Conservation (phyloP, 2,888 invertebrate genomes). For the Podotricha telesiphe region DNA sequence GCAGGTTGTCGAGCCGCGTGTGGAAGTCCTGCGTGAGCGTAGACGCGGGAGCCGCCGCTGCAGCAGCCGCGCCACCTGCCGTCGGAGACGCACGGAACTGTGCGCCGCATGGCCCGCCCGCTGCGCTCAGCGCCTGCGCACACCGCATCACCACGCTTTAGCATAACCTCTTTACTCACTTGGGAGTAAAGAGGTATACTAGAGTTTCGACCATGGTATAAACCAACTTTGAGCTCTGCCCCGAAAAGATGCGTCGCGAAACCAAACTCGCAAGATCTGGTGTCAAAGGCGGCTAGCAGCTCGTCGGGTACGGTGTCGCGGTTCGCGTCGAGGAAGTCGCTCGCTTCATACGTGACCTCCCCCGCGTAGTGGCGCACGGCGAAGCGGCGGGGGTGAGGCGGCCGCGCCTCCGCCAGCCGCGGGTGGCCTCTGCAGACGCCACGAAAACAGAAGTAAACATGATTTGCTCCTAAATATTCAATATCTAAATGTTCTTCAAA, state of each 20-base stretch:
- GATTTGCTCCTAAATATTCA: no score
- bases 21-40: conserved; percentile 98
- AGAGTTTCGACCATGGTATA: neutral
- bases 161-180: no score
- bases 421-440: conserved; percentile 87
- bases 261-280: conserved; percentile 97
- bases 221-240: conserved; percentile 89
- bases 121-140: conserved; percentile 85
- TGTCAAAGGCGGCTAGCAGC: conserved; percentile 95
- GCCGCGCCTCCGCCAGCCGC: conserved; percentile 90
- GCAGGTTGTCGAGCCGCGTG: conserved; percentile 94
- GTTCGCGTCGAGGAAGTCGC: conserved; percentile 95
- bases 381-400: conserved; percentile 91
- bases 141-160: no score
- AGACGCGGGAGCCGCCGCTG: conserved; percentile 93
- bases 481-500: neutral
- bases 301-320: conserved; percentile 96
- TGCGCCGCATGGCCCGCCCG: conserved; percentile 86
- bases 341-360: conserved; percentile 93
- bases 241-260: conserved; percentile 98
- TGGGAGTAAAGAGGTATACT: no score
- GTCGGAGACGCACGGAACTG: conserved; percentile 89
- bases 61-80: conserved; percentile 95
- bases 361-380: conserved; percentile 93
- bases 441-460: neutral